Percentiles rank a stretch among this genome's conserved stretches.
Evolutionary conservation across 2,797 vertebrate genomes (phyloP).

Genomic region (Spheniscus humboldti): DNA sequence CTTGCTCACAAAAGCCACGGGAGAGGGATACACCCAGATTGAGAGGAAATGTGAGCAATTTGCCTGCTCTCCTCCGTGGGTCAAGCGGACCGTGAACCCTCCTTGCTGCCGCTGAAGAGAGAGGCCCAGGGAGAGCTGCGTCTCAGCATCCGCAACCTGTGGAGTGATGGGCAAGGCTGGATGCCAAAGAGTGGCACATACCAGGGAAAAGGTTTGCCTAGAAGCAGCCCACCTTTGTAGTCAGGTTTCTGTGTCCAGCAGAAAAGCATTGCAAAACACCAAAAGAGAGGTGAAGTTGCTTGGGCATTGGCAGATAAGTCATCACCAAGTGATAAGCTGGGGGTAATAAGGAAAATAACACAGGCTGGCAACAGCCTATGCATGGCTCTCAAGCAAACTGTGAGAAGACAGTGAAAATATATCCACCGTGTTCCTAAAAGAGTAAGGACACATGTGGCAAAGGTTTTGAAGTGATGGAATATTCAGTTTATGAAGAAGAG

Average conservation of each 20-base stretch:
- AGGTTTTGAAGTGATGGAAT: background rate
- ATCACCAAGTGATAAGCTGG: background rate
- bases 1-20: background rate
- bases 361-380: background rate
- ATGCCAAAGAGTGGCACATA: rapidly evolving
- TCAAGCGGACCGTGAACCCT: background rate
- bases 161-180: background rate
- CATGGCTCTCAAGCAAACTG: background rate
- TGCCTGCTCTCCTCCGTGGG: background rate
- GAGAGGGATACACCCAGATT: background rate
- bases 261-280: background rate
- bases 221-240: background rate
- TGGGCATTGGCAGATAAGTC: background rate
- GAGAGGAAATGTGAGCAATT: background rate
- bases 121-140: rapidly evolving
- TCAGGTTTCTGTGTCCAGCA: background rate
- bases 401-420: background rate
- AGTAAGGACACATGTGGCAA: background rate
- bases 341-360: background rate
- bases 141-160: rapidly evolving
- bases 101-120: background rate
- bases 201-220: background rate
- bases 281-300: background rate
- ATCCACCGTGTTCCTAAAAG: background rate
- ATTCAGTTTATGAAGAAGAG: background rate